Conservation (phyloP, 2,888 invertebrate species). For the Ptilodon capucinus region DNA sequence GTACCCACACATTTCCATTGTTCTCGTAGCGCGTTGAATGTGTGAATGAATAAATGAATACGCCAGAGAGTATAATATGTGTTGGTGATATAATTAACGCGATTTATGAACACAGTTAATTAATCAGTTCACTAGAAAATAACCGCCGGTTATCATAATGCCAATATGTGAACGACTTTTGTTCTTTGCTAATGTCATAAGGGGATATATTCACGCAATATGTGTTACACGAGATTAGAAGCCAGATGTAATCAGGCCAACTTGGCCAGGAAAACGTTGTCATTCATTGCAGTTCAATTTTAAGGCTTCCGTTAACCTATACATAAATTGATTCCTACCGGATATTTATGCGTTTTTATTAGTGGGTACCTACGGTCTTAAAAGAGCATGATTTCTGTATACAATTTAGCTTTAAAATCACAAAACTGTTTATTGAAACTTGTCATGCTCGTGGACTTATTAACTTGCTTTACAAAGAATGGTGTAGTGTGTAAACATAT, state of each 20-base stretch:
- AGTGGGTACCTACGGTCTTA: too few species aligned
- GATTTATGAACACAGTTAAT: slow-evolving; percentile 10
- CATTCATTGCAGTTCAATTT: slow-evolving; percentile 4
- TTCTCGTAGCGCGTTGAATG: slow-evolving; percentile 9
- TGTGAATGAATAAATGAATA: slow-evolving; percentile 25
- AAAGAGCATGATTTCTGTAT: too few species aligned
- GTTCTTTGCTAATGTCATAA: background rate
- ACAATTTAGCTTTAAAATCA: too few species aligned
- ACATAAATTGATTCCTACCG: too few species aligned
- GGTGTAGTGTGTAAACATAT: too few species aligned
- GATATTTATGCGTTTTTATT: too few species aligned
- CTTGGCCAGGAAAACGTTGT: slow-evolving; percentile 5
- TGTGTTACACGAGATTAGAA: slow-evolving; percentile 3
- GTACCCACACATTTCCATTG: slow-evolving; percentile 9
- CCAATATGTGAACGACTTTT: slow-evolving; percentile 7
- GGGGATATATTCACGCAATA: slow-evolving; percentile 5
- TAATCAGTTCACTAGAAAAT: too few species aligned
- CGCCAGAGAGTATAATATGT: slow-evolving; percentile 11
- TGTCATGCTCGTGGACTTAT: too few species aligned
- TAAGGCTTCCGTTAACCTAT: slow-evolving; percentile 5
- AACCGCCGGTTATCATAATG: slow-evolving; percentile 8
- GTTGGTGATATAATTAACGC: slow-evolving; percentile 18
- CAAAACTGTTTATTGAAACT: too few species aligned
- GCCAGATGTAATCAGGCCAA: slow-evolving; percentile 6
- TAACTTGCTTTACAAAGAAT: too few species aligned